Evolutionary conservation across 2,797 vertebrate genomes (phyloP), one percentile per base, ranked within the genome.

Genomic region (Aphelocoma californica): DNA sequence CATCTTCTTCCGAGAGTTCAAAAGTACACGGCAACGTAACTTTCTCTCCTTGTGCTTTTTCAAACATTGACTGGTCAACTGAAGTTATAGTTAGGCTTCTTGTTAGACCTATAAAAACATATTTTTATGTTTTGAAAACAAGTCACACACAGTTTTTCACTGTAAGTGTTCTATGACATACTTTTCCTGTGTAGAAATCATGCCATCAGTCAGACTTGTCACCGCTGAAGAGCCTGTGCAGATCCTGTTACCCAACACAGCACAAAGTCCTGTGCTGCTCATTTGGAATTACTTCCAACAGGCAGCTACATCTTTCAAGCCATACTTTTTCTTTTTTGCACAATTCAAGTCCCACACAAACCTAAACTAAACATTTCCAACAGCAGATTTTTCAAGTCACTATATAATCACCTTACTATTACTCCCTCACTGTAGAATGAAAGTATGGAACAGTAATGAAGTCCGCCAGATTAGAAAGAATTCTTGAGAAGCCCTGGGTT

Each of bases 21-120:
- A 99, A 99, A 90, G 98, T 98, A 96, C 99, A 99, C 0, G 98
- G 98, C 92, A 99, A 96, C 6, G 98, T 98, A 51, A 98, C 98
- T 36, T 97, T 99, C 96, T 98, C 98, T 58, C 99, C 98, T 80
- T 98, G 99, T 88, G 99, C 99, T 91, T 98, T 99, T 94, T 99
- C 98, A 71, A 99, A 95, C 45, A 97, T 92, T 1, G 96, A 90
- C 5, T 93, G 86, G 2, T 96, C 98, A 10, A 81, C 50, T 56
- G 98, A 97, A 8, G 97, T 98, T 95, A 99, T 98, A 36, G 97
- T 98, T 15, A 99, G 81, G 88, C 98, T 97, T 72, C 89, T 92
- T 45, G 90, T 75, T 38, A 97, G 67, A 95, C 97, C 98, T 97
- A 89, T 9, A 84, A 82, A 93, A 90, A 80, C 4, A 80, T 0